Conservation (phyloP, 2,113 vertebrate species). For the Phrynocephalus versicolor region DNA sequence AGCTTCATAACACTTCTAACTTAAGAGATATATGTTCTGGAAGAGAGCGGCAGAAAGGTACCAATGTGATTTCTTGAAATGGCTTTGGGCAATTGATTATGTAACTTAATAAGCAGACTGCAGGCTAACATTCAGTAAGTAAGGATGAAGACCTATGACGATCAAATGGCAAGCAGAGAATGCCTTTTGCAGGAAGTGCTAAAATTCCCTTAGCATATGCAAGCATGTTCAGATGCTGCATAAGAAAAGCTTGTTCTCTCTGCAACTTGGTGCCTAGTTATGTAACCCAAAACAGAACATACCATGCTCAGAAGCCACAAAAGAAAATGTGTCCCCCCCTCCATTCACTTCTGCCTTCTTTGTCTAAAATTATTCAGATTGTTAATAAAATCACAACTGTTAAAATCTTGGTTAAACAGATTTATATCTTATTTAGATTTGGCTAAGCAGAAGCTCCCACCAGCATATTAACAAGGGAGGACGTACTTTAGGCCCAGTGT, state of each 20-base stretch:
- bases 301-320: no score
- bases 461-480: no score
- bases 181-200: conserved; percentile 57
- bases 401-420: no score
- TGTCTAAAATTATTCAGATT: no score
- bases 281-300: conserved; percentile 49
- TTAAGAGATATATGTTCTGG: neutral
- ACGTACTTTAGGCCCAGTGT: no score
- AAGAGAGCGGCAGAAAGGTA: conserved; percentile 28
- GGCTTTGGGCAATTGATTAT: conserved; percentile 29
- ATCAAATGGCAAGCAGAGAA: conserved; percentile 41
- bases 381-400: no score
- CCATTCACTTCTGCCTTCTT: conserved; percentile 35
- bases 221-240: no score
- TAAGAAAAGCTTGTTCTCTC: conserved; percentile 36
- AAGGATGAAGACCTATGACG: conserved; percentile 52
- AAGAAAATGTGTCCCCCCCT: neutral
- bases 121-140: conserved; percentile 30
- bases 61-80: conserved; percentile 29
- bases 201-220: no score
- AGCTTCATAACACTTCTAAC: conserved; percentile 1
- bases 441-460: no score
- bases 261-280: conserved; percentile 43
- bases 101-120: conserved; percentile 32
- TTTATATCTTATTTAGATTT: no score